These are phyloP conservation scores for Helleia helle DNA, from an alignment of 2,888 invertebrate genomes.

Conservation along the genomic window DNA sequence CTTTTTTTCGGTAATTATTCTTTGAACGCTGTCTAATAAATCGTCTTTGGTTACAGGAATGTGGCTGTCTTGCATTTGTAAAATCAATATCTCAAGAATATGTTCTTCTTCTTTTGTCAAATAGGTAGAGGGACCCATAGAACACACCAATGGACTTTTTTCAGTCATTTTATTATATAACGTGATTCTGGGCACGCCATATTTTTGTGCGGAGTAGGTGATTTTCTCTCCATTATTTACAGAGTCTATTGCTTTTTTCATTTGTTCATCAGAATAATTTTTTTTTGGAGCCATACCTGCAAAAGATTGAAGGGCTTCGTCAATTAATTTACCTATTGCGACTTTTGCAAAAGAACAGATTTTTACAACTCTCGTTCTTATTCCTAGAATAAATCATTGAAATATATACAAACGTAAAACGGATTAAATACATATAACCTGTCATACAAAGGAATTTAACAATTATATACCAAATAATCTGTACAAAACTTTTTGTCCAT, in stretches of 20 bases:
- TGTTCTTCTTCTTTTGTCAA: not conserved
- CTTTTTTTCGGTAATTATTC: conserved; percentile 9
- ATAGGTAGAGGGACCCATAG: conserved; percentile 2
- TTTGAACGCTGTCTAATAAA: conserved; percentile 27
- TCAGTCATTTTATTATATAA: conserved; percentile 18
- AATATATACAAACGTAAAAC: no score
- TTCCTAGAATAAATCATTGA: no score
- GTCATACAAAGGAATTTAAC: no score
- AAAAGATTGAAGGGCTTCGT: no score
- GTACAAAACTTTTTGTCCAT: no score
- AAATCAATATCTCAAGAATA: conserved; percentile 4
- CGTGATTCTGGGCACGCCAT: conserved; percentile 19
- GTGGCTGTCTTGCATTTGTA: conserved; percentile 23
- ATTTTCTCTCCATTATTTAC: conserved; percentile 13
- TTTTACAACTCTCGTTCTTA: no score
- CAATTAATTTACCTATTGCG: no score
- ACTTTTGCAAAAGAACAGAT: no score
- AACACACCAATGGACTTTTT: conserved; percentile 17
- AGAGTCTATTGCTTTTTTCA: conserved; percentile 19
- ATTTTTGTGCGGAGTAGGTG: conserved; percentile 7
- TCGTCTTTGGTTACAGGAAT: conserved; percentile 32
- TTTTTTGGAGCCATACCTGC: conserved; percentile 20
- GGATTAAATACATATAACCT: no score
- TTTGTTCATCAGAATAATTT: conserved; percentile 17
- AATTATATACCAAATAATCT: no score